These are phyloP conservation scores for Orycteropus afer DNA, from an alignment of 2,113 vertebrate genomes.

Conservation along the genomic window DNA sequence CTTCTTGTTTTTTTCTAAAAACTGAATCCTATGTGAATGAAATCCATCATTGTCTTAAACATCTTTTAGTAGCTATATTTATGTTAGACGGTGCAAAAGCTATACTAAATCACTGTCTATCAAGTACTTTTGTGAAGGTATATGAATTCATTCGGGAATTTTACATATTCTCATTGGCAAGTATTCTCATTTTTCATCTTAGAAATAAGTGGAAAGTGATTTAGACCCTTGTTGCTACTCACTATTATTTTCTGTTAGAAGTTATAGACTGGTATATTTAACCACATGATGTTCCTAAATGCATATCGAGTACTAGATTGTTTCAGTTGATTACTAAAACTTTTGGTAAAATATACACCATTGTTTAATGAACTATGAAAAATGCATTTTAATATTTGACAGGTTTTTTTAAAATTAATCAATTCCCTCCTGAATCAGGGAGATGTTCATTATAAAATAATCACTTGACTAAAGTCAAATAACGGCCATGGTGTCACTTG, in stretches of 20 bases:
- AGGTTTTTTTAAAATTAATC: background rate
- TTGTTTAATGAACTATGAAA: background rate
- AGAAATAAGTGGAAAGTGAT: background rate
- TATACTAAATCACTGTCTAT: background rate
- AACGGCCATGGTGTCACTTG: background rate
- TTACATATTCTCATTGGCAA: background rate
- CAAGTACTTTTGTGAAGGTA: background rate
- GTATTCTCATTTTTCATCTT: background rate
- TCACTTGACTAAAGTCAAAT: background rate
- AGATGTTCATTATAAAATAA: background rate
- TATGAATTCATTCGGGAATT: background rate
- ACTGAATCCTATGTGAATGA: background rate
- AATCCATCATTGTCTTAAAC: background rate
- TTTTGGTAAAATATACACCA: background rate
- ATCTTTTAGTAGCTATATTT: background rate
- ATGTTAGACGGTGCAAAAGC: background rate
- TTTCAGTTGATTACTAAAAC: background rate
- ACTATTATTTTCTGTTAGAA: background rate
- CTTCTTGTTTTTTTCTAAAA: background rate
- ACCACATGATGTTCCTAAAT: background rate
- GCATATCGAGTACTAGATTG: background rate
- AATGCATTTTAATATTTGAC: background rate
- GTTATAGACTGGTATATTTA: background rate
- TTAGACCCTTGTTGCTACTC: background rate
- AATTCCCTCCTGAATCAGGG: background rate